Evolutionary conservation across 2,797 vertebrate species (phyloP).

Genomic region (Melanotaenia pygmaea): DNA sequence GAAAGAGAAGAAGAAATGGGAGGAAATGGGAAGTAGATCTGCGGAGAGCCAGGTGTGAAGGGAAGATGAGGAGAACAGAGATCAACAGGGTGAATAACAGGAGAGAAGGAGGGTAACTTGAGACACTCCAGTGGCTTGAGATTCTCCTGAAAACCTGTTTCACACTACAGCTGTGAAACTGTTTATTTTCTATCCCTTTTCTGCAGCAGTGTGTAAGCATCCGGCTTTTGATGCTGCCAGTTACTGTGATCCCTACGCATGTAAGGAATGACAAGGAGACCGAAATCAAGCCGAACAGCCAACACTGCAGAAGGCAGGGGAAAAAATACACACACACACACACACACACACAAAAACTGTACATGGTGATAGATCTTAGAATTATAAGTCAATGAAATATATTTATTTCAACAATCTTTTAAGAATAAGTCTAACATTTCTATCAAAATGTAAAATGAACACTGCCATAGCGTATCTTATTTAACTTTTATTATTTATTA

Average conservation of each 20-base stretch:
- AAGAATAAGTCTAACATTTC: too few relatives aligned
- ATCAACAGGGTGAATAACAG: background rate
- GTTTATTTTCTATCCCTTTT: conserved; percentile 44
- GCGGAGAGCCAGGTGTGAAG: conserved; percentile 19
- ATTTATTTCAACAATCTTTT: too few relatives aligned
- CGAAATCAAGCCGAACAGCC: background rate
- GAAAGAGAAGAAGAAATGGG: background rate
- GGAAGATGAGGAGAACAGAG: conserved; percentile 15
- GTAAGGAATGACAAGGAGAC: conserved; percentile 3
- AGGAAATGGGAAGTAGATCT: background rate
- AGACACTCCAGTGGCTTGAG: conserved; percentile 24
- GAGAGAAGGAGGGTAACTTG: conserved; percentile 11
- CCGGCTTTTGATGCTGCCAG: background rate
- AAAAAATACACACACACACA: background rate
- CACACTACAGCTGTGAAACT: conserved; percentile 42
- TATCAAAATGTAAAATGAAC: too few relatives aligned
- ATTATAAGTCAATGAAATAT: too few relatives aligned
- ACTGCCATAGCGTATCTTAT: too few relatives aligned
- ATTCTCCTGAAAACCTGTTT: conserved; percentile 44
- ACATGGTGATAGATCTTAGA: too few relatives aligned
- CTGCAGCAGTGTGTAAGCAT: conserved; percentile 18
- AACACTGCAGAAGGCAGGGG: background rate
- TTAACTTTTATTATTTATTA: too few relatives aligned
- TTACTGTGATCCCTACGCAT: conserved; percentile 23
- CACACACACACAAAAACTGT: too few relatives aligned